Conservation (phyloP, 1,140 invertebrate genomes). For the Phenacoccus solenopsis region DNA sequence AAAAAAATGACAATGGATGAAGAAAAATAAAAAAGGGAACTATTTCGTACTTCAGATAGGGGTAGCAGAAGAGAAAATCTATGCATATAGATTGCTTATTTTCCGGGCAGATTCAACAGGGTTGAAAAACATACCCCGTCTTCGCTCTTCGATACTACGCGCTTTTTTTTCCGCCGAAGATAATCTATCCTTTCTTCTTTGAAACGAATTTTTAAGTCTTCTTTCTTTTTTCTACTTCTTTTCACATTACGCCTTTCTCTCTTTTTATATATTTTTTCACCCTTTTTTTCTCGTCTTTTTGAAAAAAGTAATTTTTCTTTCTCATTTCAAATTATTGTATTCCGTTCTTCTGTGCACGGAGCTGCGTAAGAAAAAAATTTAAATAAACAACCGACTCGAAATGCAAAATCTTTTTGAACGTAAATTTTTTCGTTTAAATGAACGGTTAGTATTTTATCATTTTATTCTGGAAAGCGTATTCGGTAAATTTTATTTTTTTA, state of each 20-base stretch:
- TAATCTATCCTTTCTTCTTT: slow-evolving; percentile 18
- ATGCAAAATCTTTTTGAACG: background rate
- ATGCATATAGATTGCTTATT: slow-evolving; percentile 18
- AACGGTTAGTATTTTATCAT: background rate
- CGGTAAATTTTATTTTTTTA: too few species aligned
- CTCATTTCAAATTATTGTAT: slow-evolving; percentile 14
- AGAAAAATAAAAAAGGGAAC: slow-evolving; percentile 11
- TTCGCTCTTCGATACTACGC: slow-evolving; percentile 2
- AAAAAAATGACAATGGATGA: slow-evolving; percentile 17
- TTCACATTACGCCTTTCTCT: background rate
- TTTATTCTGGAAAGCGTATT: background rate
- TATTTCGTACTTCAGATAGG: slow-evolving; percentile 9
- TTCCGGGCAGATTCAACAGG: slow-evolving; percentile 16
- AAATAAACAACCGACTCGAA: background rate
- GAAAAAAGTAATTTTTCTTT: slow-evolving; percentile 17
- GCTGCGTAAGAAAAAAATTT: background rate
- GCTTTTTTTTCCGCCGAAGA: slow-evolving; percentile 7
- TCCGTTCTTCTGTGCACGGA: background rate
- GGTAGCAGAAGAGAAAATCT: slow-evolving; percentile 4
- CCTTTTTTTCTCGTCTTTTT: background rate
- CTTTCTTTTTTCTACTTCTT: slow-evolving; percentile 5
- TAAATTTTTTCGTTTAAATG: background rate
- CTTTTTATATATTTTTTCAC: slow-evolving; percentile 8
- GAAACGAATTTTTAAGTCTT: slow-evolving; percentile 9
- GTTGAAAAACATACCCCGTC: slow-evolving; percentile 10